phyloP scores from a whole-genome alignment of 2,888 invertebrate species.

The Chaetoderma sp. region DNA sequence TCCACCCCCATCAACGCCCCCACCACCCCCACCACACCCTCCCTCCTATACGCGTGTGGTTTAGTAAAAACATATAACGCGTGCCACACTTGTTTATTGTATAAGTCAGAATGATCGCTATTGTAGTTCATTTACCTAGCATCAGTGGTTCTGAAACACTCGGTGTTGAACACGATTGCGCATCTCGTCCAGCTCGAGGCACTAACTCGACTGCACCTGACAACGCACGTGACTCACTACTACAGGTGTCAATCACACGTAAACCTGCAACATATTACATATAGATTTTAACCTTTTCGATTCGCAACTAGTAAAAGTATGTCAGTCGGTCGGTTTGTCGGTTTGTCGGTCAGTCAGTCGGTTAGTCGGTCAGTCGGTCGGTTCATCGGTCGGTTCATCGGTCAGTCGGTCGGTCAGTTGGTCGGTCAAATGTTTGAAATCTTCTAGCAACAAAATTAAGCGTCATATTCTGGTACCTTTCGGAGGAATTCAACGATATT shows the following conservation, averaged over 20 bases:
- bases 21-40: not conserved
- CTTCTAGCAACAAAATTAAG: no score
- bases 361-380: no score
- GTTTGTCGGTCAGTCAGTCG: no score
- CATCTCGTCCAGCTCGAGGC: not conserved
- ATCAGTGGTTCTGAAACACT: not conserved
- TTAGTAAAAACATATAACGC: not conserved
- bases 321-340: no score
- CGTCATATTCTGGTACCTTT: no score
- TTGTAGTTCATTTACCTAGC: slow-evolving; percentile 3
- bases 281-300: no score
- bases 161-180: not conserved
- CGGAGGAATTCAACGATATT: no score
- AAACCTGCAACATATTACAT: not conserved
- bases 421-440: no score
- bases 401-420: no score
- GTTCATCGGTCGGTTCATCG: no score
- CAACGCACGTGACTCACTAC: not conserved
- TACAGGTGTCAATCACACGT: slow-evolving; percentile 1
- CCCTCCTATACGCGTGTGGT: not conserved
- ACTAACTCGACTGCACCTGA: not conserved
- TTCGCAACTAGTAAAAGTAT: no score
- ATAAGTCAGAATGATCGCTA: not conserved
- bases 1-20: not conserved
- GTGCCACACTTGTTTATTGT: not conserved